Percentiles rank a stretch among this genome's conserved stretches.
Conservation (phyloP, 92 coral and sea anemone genomes). For the Umimayanthus chanpuru region DNA sequence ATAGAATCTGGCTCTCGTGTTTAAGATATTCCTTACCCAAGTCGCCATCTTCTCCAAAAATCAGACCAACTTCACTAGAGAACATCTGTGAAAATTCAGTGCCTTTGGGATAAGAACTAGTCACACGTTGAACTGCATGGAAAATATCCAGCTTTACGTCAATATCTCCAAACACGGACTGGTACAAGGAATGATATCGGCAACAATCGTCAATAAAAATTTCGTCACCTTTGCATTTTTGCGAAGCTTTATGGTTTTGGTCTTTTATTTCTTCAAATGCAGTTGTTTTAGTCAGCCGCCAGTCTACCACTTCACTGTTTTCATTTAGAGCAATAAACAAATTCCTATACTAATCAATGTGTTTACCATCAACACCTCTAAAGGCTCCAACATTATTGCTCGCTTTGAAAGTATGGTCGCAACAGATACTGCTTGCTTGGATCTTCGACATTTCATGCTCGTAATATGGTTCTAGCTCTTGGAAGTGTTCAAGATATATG, state of each 20-base stretch:
- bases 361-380: neutral
- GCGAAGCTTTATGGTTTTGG: slow-evolving; percentile 13
- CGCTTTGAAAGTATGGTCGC: slow-evolving; percentile 46
- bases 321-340: too few species aligned
- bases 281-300: too few species aligned
- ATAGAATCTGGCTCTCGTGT: too few species aligned
- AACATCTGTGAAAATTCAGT: slow-evolving; percentile 21
- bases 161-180: slow-evolving; percentile 37
- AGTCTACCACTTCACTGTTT: too few species aligned
- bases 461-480: slow-evolving; percentile 31
- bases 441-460: neutral
- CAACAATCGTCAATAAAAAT: slow-evolving; percentile 53
- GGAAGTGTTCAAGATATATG: slow-evolving; percentile 31
- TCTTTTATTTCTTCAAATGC: neutral
- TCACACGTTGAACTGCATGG: slow-evolving; percentile 53
- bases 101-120: slow-evolving; percentile 32
- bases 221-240: neutral
- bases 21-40: slow-evolving; percentile 27
- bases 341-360: neutral
- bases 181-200: slow-evolving; percentile 3
- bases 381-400: slow-evolving; percentile 29
- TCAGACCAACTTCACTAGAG: slow-evolving; percentile 15
- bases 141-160: slow-evolving; percentile 51
- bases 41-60: slow-evolving; percentile 39
- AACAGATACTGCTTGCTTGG: slow-evolving; percentile 22